These are phyloP conservation scores for Drosophila subobscura DNA, from an alignment of 1,140 invertebrate species.

Conservation along the genomic window DNA sequence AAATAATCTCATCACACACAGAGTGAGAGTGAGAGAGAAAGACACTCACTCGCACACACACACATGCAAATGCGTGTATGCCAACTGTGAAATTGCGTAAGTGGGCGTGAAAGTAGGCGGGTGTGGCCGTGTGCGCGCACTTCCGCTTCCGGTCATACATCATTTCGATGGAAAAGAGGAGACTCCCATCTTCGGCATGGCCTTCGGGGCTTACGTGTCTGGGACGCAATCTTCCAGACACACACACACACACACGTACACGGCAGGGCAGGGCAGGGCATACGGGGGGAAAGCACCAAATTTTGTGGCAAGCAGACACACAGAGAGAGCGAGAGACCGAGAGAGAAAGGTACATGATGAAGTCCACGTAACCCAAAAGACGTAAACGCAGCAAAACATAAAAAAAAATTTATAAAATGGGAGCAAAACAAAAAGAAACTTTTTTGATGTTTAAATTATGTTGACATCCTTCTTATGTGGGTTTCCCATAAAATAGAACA, in stretches of 20 bases:
- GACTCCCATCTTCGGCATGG: neutral
- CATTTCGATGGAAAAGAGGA: slow-evolving; percentile 7
- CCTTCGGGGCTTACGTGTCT: slow-evolving; percentile 18
- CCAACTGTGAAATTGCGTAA: slow-evolving; percentile 63
- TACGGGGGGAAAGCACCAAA: neutral
- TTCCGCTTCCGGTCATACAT: slow-evolving; percentile 65
- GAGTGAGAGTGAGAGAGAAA: neutral
- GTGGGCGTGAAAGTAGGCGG: slow-evolving; percentile 56
- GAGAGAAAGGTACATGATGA: neutral
- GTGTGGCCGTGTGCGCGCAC: slow-evolving; percentile 45
- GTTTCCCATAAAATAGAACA: slow-evolving; percentile 36
- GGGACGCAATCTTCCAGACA: slow-evolving; percentile 9
- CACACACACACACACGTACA: neutral
- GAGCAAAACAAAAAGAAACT: slow-evolving; percentile 48
- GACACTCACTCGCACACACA: slow-evolving; percentile 15
- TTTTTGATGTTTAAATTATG: slow-evolving; percentile 74
- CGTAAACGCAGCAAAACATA: slow-evolving; percentile 48
- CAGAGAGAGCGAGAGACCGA: neutral
- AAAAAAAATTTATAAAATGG: slow-evolving; percentile 28
- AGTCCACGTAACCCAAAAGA: slow-evolving; percentile 23
- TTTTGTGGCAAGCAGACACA: slow-evolving; percentile 16
- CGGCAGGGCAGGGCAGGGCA: neutral
- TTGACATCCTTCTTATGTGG: slow-evolving; percentile 63
- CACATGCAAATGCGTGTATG: slow-evolving; percentile 2
- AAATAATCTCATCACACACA: slow-evolving; percentile 13